phyloP scores from a whole-genome alignment of 2,797 vertebrate genomes.

The Diceros bicornis region DNA sequence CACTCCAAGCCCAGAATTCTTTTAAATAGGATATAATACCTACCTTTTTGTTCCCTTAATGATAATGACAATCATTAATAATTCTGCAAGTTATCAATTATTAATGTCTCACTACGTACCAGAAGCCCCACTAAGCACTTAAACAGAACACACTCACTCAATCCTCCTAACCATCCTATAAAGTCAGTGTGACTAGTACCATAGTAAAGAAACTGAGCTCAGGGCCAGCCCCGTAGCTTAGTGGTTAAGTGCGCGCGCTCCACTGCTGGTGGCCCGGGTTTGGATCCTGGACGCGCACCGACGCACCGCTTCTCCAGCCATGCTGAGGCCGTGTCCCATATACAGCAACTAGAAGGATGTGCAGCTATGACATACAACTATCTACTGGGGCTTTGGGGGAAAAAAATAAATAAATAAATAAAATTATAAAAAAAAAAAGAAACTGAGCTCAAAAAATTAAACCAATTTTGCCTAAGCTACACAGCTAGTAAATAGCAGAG shows the following conservation, averaged over 20 bases:
- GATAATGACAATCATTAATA: background rate
- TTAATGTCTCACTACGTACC: background rate
- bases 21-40: background rate
- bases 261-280: no score
- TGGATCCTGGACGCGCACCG: no score
- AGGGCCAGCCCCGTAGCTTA: no score
- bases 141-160: constrained; percentile 1
- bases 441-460: background rate
- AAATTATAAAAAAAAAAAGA: no score
- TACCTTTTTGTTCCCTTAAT: background rate
- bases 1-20: background rate
- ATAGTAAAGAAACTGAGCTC: background rate
- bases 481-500: background rate
- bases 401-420: no score
- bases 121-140: background rate
- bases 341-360: no score
- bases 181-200: background rate
- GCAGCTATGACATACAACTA: no score
- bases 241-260: no score
- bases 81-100: background rate
- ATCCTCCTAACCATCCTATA: background rate
- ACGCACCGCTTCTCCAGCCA: no score
- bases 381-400: no score
- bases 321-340: no score
- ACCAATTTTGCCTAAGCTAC: background rate